A percentile compares a stretch with the other conserved stretches of the same genome.
Conservation (phyloP, 2,797 vertebrate genomes). For the Borostomias antarcticus region DNA sequence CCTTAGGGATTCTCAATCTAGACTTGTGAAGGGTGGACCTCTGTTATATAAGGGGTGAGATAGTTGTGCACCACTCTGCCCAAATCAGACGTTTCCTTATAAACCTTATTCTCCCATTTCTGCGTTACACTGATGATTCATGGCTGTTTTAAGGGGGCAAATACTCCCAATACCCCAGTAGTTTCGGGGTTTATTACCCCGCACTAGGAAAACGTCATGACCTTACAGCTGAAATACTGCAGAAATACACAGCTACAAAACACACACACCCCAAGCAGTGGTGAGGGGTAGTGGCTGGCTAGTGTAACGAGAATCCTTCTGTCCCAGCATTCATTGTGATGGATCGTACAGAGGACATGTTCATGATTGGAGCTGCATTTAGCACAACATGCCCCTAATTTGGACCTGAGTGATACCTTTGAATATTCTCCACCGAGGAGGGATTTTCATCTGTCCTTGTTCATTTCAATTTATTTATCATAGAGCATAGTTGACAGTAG, state of each 20-base stretch:
- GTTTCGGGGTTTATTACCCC: neutral
- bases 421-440: neutral
- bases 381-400: conserved; percentile 18
- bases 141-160: neutral
- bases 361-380: conserved; percentile 21
- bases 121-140: neutral
- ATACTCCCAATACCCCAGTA: neutral
- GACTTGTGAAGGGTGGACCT: conserved; percentile 27
- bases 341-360: neutral
- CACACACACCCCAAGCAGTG: neutral
- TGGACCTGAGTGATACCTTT: conserved; percentile 19
- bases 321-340: neutral
- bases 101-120: neutral
- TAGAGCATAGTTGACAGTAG: no score
- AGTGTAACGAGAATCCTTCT: neutral
- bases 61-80: conserved; percentile 34
- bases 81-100: neutral
- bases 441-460: conserved; percentile 14
- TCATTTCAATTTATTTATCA: conserved; percentile 5
- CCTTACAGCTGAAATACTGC: no score
- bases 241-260: no score
- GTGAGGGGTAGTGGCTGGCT: no score
- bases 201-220: no score
- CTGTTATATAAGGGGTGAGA: conserved; percentile 29
- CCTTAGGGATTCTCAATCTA: conserved; percentile 33